Evolutionary conservation across 2,888 invertebrate species (phyloP), one percentile per base, ranked within the genome.

Genomic region (Neoscelio sp.): DNA sequence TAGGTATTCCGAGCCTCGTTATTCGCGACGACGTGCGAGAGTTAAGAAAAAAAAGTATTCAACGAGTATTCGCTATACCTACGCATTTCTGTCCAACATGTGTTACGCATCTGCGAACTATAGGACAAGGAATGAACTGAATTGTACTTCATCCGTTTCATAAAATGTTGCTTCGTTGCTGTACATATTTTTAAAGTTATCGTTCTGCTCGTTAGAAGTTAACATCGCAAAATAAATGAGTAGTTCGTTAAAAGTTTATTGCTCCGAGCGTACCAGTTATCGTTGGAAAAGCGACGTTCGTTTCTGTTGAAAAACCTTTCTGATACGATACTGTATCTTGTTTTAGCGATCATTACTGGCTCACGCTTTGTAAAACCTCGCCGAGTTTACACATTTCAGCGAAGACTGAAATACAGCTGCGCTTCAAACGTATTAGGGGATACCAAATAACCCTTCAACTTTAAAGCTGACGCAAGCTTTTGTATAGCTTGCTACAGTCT

Each of bases 391-490:
- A 40, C 18, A 10, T 56, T 40, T 26, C 1, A 8, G 40, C 23
- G 26, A 56, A 40, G 17, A 48, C 8, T 7, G 17, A 48, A 7
- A n/a, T n/a, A n/a, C 23, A 56, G n/a, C 56, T 56, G n/a, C 8
- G 12, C 6, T 8, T n/a, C n/a, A n/a, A n/a, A n/a, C n/a, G n/a
- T n/a, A n/a, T n/a, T n/a, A n/a, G 7, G 28, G 38, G 35, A 38
- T 20, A 7, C 15, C 40, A 38, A 26, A 40, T 40, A 40, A 26
- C 56, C 26, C 56, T 56, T 56, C 56, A 40, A 40, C 40, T 56
- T 56, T 56, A 56, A 58, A 10, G 42, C 56, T 58, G 56, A 58
- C 56, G 56, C 42, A 42, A 42, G 56, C 42, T 15, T 56, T 56
- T 15, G 38, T 40, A 28, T 28, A 26, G 42, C 12, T 58, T 58